A percentile compares a stretch with the other conserved stretches of the same genome.
Evolutionary conservation across 2,888 invertebrate genomes (phyloP).

Genomic region (Cinara cedri): DNA sequence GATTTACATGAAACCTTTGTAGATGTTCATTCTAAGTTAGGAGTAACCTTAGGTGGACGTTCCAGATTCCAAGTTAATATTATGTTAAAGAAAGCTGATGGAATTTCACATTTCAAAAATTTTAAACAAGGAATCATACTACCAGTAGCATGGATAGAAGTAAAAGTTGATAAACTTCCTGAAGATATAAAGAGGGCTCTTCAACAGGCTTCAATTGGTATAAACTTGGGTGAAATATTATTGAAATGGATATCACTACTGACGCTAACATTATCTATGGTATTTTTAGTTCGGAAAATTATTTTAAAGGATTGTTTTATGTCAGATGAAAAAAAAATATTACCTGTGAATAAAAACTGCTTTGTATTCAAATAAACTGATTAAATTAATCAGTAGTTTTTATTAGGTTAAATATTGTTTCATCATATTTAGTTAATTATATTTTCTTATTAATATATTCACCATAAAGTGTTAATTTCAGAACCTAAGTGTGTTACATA

Average conservation of each 20-base stretch:
- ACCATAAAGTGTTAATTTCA: neutral
- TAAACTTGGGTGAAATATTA: slow-evolving; percentile 35
- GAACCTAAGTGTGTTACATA: neutral
- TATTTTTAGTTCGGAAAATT: slow-evolving; percentile 48
- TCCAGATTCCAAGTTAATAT: slow-evolving; percentile 58
- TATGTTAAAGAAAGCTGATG: slow-evolving; percentile 47
- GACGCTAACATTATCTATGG: slow-evolving; percentile 38
- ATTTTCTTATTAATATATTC: neutral
- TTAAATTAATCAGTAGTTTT: neutral
- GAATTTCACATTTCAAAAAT: slow-evolving; percentile 51
- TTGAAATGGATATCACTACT: slow-evolving; percentile 46
- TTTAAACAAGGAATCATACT: slow-evolving; percentile 57
- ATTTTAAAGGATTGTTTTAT: slow-evolving; percentile 54
- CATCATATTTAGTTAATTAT: slow-evolving; percentile 15
- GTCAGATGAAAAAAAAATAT: slow-evolving; percentile 33
- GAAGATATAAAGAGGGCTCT: slow-evolving; percentile 44
- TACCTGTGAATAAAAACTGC: slow-evolving; percentile 33
- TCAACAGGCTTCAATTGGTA: slow-evolving; percentile 47
- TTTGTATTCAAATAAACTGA: neutral
- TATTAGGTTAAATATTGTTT: neutral
- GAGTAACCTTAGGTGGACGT: slow-evolving; percentile 57
- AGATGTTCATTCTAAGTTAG: slow-evolving; percentile 73
- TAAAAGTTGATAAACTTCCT: slow-evolving; percentile 49
- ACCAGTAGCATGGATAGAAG: slow-evolving; percentile 58
- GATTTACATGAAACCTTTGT: slow-evolving; percentile 71